phyloP scores from a whole-genome alignment of 1,140 invertebrate genomes.

The Cepaea nemoralis region DNA sequence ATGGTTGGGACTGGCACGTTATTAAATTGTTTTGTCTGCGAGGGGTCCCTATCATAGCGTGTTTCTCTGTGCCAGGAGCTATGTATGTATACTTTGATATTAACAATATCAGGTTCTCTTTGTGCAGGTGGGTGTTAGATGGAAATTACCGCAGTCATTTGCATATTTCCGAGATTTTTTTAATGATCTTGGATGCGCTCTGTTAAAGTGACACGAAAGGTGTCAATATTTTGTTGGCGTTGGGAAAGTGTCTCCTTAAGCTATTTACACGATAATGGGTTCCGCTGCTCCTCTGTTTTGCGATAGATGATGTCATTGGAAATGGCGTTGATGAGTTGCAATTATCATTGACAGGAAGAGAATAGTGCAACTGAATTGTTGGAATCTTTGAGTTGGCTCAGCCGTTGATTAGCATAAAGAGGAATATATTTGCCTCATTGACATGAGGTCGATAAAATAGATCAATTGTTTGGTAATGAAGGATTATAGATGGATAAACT shows the following conservation, averaged over 20 bases:
- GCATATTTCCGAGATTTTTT: neutral
- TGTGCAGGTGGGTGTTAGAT: neutral
- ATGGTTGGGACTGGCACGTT: neutral
- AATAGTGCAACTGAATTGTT: too few relatives aligned
- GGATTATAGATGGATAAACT: too few relatives aligned
- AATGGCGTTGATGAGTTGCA: too few relatives aligned
- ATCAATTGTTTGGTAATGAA: too few relatives aligned
- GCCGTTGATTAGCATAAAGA: too few relatives aligned
- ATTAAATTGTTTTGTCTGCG: conserved; percentile 14
- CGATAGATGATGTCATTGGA: too few relatives aligned
- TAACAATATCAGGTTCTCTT: neutral
- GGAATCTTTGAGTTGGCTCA: too few relatives aligned
- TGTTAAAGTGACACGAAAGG: neutral
- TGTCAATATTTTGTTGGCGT: neutral
- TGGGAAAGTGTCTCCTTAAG: neutral
- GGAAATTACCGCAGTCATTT: neutral
- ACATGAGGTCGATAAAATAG: too few relatives aligned
- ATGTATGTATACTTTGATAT: neutral
- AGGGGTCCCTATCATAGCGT: conserved; percentile 5
- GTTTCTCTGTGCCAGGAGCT: neutral
- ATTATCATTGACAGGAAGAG: too few relatives aligned
- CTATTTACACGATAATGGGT: too few relatives aligned
- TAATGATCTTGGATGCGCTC: neutral
- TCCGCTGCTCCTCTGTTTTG: too few relatives aligned
- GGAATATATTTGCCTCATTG: too few relatives aligned